Conservation (phyloP, 2,113 vertebrate species). For the Pitta sordida region DNA sequence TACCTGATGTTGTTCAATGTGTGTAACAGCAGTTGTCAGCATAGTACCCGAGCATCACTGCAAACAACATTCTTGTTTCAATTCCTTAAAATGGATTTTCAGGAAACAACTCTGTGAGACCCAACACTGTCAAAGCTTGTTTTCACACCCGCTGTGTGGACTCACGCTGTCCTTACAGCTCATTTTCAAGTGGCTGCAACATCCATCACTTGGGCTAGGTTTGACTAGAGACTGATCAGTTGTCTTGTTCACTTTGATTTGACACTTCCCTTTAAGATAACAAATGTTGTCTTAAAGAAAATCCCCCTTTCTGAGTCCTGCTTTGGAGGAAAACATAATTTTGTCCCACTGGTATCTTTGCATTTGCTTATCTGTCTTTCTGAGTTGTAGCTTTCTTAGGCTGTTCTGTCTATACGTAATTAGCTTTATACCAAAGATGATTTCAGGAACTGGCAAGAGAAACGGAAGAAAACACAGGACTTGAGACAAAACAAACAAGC, state of each 20-base stretch:
- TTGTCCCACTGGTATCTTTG: background rate
- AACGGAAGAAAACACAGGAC: background rate
- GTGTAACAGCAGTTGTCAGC: background rate
- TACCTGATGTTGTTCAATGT: background rate
- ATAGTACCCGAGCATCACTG: background rate
- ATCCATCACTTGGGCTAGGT: accelerated
- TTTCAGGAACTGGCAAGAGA: background rate
- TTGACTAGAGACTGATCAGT: background rate
- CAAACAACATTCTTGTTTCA: background rate
- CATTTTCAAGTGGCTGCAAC: background rate
- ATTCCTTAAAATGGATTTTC: background rate
- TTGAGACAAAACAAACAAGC: background rate
- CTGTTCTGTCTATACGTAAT: background rate
- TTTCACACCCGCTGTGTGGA: accelerated
- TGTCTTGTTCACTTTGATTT: background rate
- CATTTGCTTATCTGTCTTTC: background rate
- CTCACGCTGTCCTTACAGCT: accelerated
- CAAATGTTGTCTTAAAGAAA: background rate
- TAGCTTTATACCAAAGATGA: background rate
- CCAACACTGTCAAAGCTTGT: accelerated
- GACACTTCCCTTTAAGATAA: background rate
- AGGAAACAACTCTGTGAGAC: background rate
- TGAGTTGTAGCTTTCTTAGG: background rate
- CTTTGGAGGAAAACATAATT: background rate
- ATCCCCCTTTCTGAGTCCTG: background rate